Evolutionary conservation across 2,113 vertebrate genomes (phyloP).

Genomic region (crab-eating macaque (Macaca fascicularis)): T2T-MFA8v1.1 NC_088379.1:30441001-30441500

Average conservation of each 20-base stretch:
- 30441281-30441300: background rate
- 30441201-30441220: background rate
- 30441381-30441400: background rate
- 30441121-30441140: background rate
- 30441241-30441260: background rate
- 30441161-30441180: background rate
- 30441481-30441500: background rate
- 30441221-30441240: background rate
- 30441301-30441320: background rate
- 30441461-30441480: background rate
- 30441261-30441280: background rate
- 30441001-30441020: background rate
- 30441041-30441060: background rate
- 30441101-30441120: background rate
- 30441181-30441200: background rate
- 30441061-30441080: background rate
- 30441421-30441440: no score
- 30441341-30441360: background rate
- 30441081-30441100: background rate
- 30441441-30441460: background rate
- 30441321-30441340: background rate
- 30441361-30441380: background rate
- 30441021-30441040: background rate
- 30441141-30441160: background rate
- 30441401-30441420: no score